Percentiles rank a stretch among this genome's conserved stretches.
Evolutionary conservation across 2,797 vertebrate species (phyloP).

Genomic region (Myotis vivesi): DNA sequence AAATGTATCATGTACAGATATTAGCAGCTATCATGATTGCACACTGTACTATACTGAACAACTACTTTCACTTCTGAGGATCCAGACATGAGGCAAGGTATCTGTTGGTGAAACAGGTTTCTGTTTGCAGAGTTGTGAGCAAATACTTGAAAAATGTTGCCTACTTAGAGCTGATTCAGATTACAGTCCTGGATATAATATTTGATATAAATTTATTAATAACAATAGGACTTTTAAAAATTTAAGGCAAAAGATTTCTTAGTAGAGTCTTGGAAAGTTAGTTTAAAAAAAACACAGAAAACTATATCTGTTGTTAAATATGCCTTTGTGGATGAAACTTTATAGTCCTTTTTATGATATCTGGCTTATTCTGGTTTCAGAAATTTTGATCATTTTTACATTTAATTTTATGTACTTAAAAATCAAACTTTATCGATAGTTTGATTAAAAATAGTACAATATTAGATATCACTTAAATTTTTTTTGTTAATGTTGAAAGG

Average conservation of each 20-base stretch:
- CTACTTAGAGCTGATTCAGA: constrained; percentile 10
- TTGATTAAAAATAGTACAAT: constrained; percentile 37
- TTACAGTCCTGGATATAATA: constrained; percentile 2
- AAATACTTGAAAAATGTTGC: constrained; percentile 25
- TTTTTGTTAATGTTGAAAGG: constrained; percentile 41
- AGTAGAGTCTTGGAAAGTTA: neutral
- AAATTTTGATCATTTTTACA: constrained; percentile 40
- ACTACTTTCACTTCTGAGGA: constrained; percentile 1
- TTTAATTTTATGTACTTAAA: constrained; percentile 49
- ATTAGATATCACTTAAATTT: constrained; percentile 2
- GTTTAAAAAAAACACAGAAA: neutral
- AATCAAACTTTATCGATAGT: constrained; percentile 30
- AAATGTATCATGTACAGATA: neutral
- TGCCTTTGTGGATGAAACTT: constrained; percentile 33
- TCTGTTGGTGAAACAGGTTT: constrained; percentile 38
- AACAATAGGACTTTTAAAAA: neutral
- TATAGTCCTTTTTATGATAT: neutral
- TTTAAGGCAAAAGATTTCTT: neutral
- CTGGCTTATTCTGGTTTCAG: constrained; percentile 19
- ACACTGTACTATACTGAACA: neutral
- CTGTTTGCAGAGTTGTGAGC: neutral
- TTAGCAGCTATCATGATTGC: neutral
- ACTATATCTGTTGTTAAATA: neutral
- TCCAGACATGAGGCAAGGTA: neutral
- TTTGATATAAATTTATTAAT: constrained; percentile 42